A percentile compares a stretch with the other conserved stretches of the same genome.
These are phyloP conservation scores for Sitophilus oryzae DNA, from an alignment of 1,140 invertebrate species.

Conservation along the genomic window DNA sequence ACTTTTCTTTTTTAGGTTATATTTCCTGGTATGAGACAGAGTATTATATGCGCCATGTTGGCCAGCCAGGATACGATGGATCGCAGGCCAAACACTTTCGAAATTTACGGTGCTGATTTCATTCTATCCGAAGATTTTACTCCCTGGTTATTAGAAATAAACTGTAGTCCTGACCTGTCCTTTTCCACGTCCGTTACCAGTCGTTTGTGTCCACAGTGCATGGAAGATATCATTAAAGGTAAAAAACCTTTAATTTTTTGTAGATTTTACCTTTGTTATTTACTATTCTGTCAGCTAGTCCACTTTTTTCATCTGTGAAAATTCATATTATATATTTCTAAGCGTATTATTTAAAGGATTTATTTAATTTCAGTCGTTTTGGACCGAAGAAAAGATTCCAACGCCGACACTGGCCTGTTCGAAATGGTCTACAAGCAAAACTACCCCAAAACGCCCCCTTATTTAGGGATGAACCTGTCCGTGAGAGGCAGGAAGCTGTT, in stretches of 20 bases:
- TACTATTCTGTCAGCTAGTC: no score
- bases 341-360: no score
- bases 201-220: slow-evolving; percentile 74
- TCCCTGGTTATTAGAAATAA: slow-evolving; percentile 92
- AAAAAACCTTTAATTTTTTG: slow-evolving; percentile 25
- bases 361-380: slow-evolving; percentile 67
- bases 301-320: no score
- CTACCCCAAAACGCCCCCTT: slow-evolving; percentile 70
- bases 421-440: slow-evolving; percentile 75
- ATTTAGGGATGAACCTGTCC: slow-evolving; percentile 71
- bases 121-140: slow-evolving; percentile 84
- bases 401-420: slow-evolving; percentile 79
- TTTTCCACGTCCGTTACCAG: slow-evolving; percentile 83
- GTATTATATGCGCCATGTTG: slow-evolving; percentile 78
- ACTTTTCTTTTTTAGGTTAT: slow-evolving; percentile 10
- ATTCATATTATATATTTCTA: no score
- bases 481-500: slow-evolving; percentile 55
- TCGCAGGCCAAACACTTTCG: slow-evolving; percentile 80
- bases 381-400: slow-evolving; percentile 70
- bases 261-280: no score
- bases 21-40: slow-evolving; percentile 71
- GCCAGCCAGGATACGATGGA: slow-evolving; percentile 84
- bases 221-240: slow-evolving; percentile 93
- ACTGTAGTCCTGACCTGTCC: slow-evolving; percentile 87
- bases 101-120: slow-evolving; percentile 91